Percentiles rank a stretch among this genome's conserved stretches.
Evolutionary conservation across 2,888 invertebrate genomes (phyloP).

Genomic region (Drosophila mercatorum): DNA sequence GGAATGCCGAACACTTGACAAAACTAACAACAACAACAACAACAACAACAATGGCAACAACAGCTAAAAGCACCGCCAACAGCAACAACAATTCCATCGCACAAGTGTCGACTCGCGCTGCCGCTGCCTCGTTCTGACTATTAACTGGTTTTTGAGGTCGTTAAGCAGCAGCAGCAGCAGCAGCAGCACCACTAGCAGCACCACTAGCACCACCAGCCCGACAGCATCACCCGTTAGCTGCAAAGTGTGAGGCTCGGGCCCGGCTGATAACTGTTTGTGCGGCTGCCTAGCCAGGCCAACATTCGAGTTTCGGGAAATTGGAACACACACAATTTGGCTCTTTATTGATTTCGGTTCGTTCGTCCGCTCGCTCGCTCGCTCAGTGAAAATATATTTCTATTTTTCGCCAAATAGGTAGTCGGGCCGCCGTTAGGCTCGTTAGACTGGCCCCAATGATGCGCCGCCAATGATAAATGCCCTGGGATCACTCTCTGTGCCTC

Average conservation of each 20-base stretch:
- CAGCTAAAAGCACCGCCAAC: conserved; percentile 28
- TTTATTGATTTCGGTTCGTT: conserved; percentile 50
- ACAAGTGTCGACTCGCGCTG: conserved; percentile 51
- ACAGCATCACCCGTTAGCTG: conserved; percentile 55
- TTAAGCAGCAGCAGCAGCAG: conserved; percentile 41
- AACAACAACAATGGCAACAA: conserved; percentile 6
- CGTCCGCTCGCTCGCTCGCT: conserved; percentile 15
- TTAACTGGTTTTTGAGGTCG: conserved; percentile 69
- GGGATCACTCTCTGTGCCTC: conserved; percentile 7
- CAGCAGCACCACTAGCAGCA: background rate
- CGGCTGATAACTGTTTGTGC: conserved; percentile 53
- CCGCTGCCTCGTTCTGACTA: conserved; percentile 48
- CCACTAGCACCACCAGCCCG: conserved; percentile 16
- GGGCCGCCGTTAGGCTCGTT: conserved; percentile 53
- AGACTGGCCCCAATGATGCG: conserved; percentile 54
- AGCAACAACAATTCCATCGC: conserved; percentile 38
- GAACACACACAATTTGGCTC: conserved; percentile 56
- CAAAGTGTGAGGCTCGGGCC: conserved; percentile 32
- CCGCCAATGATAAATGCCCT: conserved; percentile 42
- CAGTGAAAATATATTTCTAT: conserved; percentile 47
- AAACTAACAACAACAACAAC: conserved; percentile 29
- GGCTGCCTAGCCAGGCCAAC: conserved; percentile 12
- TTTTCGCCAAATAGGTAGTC: conserved; percentile 35
- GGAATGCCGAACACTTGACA: conserved; percentile 67
- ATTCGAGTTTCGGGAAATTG: conserved; percentile 58